Evolutionary conservation across 2,113 vertebrate species (phyloP).

Genomic region (Lutjanus erythropterus): DNA sequence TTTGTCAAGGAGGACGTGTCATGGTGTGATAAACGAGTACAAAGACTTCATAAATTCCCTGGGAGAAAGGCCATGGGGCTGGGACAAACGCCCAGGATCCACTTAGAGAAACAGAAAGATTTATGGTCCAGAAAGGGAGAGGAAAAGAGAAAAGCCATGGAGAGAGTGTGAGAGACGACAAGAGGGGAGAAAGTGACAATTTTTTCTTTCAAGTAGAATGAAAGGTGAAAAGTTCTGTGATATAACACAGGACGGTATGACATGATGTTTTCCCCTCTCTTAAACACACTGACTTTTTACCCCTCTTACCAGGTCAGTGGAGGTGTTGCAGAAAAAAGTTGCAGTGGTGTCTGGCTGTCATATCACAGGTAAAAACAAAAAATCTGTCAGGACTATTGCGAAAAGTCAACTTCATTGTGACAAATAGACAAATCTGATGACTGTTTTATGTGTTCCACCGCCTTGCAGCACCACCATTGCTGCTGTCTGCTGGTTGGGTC

Average conservation of each 20-base stretch:
- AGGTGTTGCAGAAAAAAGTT: background rate
- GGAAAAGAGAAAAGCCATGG: slow-evolving; percentile 38
- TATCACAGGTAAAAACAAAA: background rate
- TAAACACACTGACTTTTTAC: background rate
- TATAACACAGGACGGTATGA: background rate
- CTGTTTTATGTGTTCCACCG: too few species aligned
- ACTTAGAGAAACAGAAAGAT: slow-evolving; percentile 76
- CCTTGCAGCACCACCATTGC: too few species aligned
- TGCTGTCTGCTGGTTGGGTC: too few species aligned
- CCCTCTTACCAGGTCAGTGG: too few species aligned
- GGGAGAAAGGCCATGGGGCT: slow-evolving; percentile 46
- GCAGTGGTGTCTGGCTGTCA: background rate
- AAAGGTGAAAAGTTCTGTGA: background rate
- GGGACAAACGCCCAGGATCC: slow-evolving; percentile 77
- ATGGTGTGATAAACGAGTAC: slow-evolving; percentile 69
- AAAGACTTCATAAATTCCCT: slow-evolving; percentile 72
- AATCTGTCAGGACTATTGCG: background rate
- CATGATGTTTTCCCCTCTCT: background rate
- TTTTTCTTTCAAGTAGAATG: background rate
- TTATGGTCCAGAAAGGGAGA: slow-evolving; percentile 56
- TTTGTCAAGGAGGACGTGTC: slow-evolving; percentile 64
- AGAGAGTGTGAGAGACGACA: slow-evolving; percentile 33
- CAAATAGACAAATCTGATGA: too few species aligned
- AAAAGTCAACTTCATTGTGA: too few species aligned
- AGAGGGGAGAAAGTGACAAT: background rate